Evolutionary conservation across 2,888 invertebrate genomes (phyloP).

Genomic region (Diplazon laetatorius): DNA sequence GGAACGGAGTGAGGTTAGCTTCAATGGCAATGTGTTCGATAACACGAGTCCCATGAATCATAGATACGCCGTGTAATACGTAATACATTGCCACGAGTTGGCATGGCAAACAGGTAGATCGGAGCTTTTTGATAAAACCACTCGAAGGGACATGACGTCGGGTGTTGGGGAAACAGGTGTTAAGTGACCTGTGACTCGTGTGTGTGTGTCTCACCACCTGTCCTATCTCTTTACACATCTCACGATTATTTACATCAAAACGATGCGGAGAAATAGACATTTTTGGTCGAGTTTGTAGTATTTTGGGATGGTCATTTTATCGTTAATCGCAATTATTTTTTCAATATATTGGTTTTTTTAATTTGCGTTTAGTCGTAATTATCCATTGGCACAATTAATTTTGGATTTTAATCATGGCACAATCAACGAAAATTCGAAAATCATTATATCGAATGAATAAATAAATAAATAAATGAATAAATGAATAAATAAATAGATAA

Average conservation of each 20-base stretch:
- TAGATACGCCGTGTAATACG: slow-evolving; percentile 16
- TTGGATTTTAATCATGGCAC: too few species aligned
- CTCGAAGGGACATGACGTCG: slow-evolving; percentile 27
- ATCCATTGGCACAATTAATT: too few species aligned
- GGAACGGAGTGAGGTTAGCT: background rate
- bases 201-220: slow-evolving; percentile 10
- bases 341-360: too few species aligned
- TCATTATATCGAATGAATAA: too few species aligned
- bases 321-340: too few species aligned
- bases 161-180: slow-evolving; percentile 25
- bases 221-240: slow-evolving; percentile 9
- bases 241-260: background rate
- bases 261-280: background rate
- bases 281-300: background rate
- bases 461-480: too few species aligned
- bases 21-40: slow-evolving; percentile 9
- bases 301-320: too few species aligned
- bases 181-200: slow-evolving; percentile 14
- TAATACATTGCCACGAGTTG: slow-evolving; percentile 12
- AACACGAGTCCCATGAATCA: background rate
- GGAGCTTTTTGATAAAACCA: slow-evolving; percentile 43
- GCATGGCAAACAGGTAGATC: slow-evolving; percentile 22
- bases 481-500: too few species aligned
- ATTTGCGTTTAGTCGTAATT: too few species aligned
- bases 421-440: too few species aligned